phyloP scores from a whole-genome alignment of 1,140 invertebrate genomes.

The Schlechtendalia chinensis region DNA sequence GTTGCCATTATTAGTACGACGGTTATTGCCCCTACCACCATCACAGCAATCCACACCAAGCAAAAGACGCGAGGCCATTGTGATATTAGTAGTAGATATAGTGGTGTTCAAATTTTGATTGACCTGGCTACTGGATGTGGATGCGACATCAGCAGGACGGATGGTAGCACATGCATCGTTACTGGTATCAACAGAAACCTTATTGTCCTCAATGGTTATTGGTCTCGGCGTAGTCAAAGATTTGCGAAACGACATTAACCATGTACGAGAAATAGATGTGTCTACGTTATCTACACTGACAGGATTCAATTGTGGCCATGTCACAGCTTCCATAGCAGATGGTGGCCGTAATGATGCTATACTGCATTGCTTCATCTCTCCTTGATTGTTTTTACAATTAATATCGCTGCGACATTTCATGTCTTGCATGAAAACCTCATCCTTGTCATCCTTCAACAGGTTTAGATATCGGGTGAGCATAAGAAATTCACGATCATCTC shows the following conservation, averaged over 20 bases:
- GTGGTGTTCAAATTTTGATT: not conserved
- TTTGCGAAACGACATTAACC: conserved; percentile 16
- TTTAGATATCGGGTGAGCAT: not conserved
- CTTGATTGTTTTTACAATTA: not conserved
- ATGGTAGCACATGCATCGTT: no score
- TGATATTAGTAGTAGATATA: not conserved
- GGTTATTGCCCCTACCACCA: no score
- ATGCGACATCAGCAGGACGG: not conserved
- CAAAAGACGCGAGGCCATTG: not conserved
- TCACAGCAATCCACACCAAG: not conserved
- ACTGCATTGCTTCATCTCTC: not conserved
- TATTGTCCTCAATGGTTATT: not conserved
- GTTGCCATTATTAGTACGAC: not conserved
- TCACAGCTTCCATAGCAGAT: conserved; percentile 20
- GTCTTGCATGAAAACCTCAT: not conserved
- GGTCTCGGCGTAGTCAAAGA: not conserved
- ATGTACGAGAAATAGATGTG: conserved; percentile 12
- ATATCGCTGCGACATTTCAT: not conserved
- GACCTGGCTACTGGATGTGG: not conserved
- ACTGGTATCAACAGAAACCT: no score
- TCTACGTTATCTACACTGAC: not conserved
- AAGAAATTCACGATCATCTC: conserved; percentile 20
- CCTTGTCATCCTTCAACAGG: not conserved
- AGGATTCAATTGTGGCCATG: conserved; percentile 17
- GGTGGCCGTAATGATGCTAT: not conserved